These are phyloP conservation scores for Synodontis membranacea DNA, from an alignment of 2,113 vertebrate genomes.

Conservation along the genomic window DNA sequence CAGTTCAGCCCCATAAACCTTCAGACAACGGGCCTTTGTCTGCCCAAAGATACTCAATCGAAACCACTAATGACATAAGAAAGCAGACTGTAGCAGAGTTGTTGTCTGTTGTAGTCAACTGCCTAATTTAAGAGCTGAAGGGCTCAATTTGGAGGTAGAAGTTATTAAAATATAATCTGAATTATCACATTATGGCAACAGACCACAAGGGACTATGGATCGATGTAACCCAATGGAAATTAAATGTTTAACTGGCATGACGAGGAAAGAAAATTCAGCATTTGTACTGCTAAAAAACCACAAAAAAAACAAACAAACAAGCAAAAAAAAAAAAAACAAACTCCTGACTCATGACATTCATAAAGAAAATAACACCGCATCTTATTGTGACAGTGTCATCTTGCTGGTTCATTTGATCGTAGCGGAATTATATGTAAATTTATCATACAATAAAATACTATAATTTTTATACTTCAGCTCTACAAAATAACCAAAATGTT, in stretches of 20 bases:
- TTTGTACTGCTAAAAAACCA: neutral
- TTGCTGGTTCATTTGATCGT: neutral
- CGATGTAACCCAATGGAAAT: neutral
- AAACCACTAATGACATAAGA: neutral
- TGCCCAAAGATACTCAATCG: neutral
- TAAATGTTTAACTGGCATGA: neutral
- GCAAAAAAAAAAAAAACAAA: no score
- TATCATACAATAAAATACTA: neutral
- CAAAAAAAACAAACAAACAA: no score
- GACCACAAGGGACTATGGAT: constrained; percentile 7
- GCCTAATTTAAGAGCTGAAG: neutral
- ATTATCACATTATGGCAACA: neutral
- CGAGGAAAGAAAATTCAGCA: neutral
- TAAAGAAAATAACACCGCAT: neutral
- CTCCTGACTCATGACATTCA: neutral
- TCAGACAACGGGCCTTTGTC: neutral
- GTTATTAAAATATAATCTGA: neutral
- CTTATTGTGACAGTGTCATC: neutral
- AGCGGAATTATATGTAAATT: neutral
- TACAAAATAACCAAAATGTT: no score
- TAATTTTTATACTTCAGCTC: no score
- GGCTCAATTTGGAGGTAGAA: neutral
- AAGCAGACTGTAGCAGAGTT: constrained; percentile 7
- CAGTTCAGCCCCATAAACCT: neutral
- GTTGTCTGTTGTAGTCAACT: neutral